Evolutionary conservation across 2,113 vertebrate species (phyloP).

Genomic region (Zeus faber): DNA sequence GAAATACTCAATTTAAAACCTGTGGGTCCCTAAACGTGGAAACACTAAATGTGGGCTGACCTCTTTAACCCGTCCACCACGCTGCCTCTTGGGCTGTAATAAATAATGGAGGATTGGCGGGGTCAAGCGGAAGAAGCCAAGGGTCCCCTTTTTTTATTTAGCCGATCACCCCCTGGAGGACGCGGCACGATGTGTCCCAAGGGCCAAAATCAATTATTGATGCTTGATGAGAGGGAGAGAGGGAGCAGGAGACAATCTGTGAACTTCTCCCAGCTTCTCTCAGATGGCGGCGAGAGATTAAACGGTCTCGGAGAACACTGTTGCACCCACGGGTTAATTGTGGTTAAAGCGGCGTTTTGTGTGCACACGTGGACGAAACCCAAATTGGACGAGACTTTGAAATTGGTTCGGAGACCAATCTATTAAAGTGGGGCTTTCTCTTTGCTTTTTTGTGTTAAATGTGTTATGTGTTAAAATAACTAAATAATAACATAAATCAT

Average conservation of each 20-base stretch:
- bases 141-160: conserved; percentile 40
- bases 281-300: conserved; percentile 62
- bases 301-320: conserved; percentile 43
- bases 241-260: conserved; percentile 61
- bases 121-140: conserved; percentile 63
- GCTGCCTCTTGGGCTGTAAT: conserved; percentile 65
- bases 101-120: conserved; percentile 74
- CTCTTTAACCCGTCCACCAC: conserved; percentile 67
- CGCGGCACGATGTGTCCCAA: conserved; percentile 57
- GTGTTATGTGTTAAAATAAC: too few relatives aligned
- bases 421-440: too few relatives aligned
- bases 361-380: conserved; percentile 30
- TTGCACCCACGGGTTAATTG: conserved; percentile 66
- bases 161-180: conserved; percentile 59
- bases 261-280: conserved; percentile 59
- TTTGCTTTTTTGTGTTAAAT: too few relatives aligned
- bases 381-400: too few relatives aligned
- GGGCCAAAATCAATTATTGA: conserved; percentile 76
- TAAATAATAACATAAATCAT: too few relatives aligned
- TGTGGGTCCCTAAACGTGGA: conserved; percentile 32
- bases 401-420: too few relatives aligned
- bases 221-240: conserved; percentile 67
- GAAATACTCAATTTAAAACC: conserved; percentile 78
- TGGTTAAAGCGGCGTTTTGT: conserved; percentile 67
- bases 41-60: conserved; percentile 76